Evolutionary conservation across 2,797 vertebrate genomes (phyloP).

Genomic region (Craterocephalus amniculus): DNA sequence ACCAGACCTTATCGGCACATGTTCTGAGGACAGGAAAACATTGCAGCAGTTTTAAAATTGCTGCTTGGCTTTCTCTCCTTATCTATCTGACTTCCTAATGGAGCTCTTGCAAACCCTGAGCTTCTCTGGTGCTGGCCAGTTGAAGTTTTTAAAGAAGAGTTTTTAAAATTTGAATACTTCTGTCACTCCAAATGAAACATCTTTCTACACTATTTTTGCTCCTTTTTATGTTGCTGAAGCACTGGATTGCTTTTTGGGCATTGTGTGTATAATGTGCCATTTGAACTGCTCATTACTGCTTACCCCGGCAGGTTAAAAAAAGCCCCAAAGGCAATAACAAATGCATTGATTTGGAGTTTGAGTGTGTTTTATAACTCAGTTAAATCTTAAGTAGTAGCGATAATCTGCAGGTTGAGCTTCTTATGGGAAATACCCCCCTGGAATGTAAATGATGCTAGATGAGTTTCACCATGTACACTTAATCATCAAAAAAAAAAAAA

Average conservation of each 20-base stretch:
- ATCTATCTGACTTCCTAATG: too few species aligned
- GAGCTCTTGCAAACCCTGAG: too few species aligned
- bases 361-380: not conserved
- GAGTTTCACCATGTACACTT: constrained; percentile 32
- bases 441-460: constrained; percentile 17
- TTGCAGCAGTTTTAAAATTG: too few species aligned
- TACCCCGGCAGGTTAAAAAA: not conserved
- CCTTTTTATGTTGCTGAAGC: constrained; percentile 5
- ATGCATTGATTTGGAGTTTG: constrained; percentile 15
- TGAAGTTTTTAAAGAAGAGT: too few species aligned
- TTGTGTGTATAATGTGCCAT: not conserved
- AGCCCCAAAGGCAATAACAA: constrained; percentile 13
- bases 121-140: too few species aligned
- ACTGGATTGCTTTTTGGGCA: constrained; percentile 33
- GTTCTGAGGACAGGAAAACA: too few species aligned
- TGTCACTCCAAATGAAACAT: too few species aligned
- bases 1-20: too few species aligned
- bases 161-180: too few species aligned
- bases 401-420: constrained; percentile 8
- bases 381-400: constrained; percentile 5
- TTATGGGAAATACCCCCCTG: constrained; percentile 28
- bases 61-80: too few species aligned
- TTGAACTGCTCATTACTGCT: not conserved
- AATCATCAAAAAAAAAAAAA: constrained; percentile 8
- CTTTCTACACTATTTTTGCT: constrained; percentile 32